phyloP scores from a whole-genome alignment of 2,888 invertebrate genomes.

The Hypena proboscidalis region DNA sequence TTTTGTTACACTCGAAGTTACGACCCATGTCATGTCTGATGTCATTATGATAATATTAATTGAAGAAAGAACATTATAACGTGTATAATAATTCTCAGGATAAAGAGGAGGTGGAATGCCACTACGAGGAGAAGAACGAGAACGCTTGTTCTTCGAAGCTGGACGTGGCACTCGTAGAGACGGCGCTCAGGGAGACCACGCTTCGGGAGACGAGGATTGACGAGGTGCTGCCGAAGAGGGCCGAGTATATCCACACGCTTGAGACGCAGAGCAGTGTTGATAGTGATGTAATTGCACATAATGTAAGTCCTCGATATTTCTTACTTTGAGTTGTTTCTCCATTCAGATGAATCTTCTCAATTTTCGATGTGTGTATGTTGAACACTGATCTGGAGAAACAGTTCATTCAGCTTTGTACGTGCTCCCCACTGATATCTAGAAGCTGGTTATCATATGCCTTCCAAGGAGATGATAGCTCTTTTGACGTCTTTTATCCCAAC shows the following conservation, averaged over 20 bases:
- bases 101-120: conserved; percentile 80
- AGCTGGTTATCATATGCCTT: no score
- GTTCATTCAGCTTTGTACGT: no score
- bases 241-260: conserved; percentile 74
- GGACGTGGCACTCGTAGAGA: conserved; percentile 69
- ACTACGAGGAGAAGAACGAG: conserved; percentile 81
- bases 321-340: not conserved
- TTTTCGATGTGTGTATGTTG: no score
- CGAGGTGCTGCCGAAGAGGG: conserved; percentile 78
- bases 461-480: no score
- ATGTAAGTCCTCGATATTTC: conserved; percentile 78
- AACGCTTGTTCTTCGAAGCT: conserved; percentile 63
- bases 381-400: no score
- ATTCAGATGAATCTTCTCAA: no score
- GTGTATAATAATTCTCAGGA: conserved; percentile 54
- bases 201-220: conserved; percentile 89
- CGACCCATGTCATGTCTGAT: conserved; percentile 1
- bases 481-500: no score
- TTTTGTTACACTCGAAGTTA: no score
- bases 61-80: not conserved
- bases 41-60: not conserved
- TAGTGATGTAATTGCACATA: conserved; percentile 88
- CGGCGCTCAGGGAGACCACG: conserved; percentile 62
- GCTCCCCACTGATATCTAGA: no score
- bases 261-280: conserved; percentile 84